Evolutionary conservation across 2,888 invertebrate species (phyloP), one percentile per base, ranked within the genome.

Genomic region (Xestoiulus laeticollis): DNA sequence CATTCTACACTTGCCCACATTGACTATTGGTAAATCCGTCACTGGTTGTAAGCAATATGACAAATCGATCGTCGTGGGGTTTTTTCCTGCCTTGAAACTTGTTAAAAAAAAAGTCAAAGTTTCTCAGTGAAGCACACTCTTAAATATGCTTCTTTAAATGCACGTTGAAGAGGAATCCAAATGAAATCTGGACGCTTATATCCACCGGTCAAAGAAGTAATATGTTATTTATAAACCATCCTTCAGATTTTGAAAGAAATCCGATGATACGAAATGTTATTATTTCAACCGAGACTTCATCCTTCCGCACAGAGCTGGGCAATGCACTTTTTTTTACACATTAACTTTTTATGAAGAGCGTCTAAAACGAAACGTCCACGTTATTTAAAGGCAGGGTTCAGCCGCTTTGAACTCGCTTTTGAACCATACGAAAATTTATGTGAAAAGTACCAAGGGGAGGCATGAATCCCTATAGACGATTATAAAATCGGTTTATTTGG

Each of bases 161-260:
- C 30, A 78, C 78, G 30, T 26, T 30, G 78, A 30, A 30, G 30
- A 1, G 78, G 8, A 78, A 30, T 78, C 78, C 78, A 78, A 78
- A 78, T 78, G 78, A 78, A 78, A 78, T 78, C 30, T 78, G 4
- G 78, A 78, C 26, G 78, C 78, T 14, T 78, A 78, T 78, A 78
- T 78, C 78, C 10, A 30, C 78, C 78, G 78, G 22, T 78, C 78
- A 78, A 78, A 30, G 8, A 26, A 78, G 78, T 78, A 78, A 78
- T 78, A 78, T 78, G 78, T 78, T 78, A 78, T 78, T 78, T 78
- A 78, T 78, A 78, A 78, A 78, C 78, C 30, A 78, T 78, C 78
- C 78, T 78, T 78, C 30, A 78, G 78, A 30, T 78, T 78, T 78
- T 78, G 30, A 78, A 78, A 78, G 78, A 78, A 78, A 78, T 78